phyloP scores from a whole-genome alignment of 2,113 vertebrate species.

The Trichomycterus rosablanca region DNA sequence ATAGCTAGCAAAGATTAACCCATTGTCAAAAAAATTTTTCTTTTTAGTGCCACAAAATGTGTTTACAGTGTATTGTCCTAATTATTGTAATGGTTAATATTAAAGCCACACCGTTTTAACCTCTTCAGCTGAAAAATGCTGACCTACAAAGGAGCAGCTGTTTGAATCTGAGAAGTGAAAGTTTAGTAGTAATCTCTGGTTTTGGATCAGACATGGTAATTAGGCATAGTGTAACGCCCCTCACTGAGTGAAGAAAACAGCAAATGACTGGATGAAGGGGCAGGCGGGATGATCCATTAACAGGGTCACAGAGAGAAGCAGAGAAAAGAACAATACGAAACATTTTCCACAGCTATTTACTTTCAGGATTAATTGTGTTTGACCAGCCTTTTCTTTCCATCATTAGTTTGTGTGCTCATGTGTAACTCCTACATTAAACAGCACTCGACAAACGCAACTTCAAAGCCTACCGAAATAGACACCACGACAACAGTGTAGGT shows the following conservation, averaged over 20 bases:
- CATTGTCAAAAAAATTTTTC: no score
- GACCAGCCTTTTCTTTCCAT: slow-evolving; percentile 61
- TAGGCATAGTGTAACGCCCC: slow-evolving; percentile 7
- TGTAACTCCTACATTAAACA: slow-evolving; percentile 49
- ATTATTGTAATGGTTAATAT: no score
- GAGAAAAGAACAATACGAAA: slow-evolving; percentile 50
- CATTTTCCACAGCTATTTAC: slow-evolving; percentile 56
- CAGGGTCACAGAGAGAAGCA: slow-evolving; percentile 35
- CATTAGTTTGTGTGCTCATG: slow-evolving; percentile 64
- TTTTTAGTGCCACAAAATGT: no score
- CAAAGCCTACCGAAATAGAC: slow-evolving; percentile 44
- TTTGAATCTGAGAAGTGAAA: no score
- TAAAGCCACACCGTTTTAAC: no score
- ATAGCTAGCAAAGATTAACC: no score
- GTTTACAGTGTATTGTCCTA: no score
- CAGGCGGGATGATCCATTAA: slow-evolving; percentile 18
- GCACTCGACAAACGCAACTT: slow-evolving; percentile 57
- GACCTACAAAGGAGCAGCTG: no score
- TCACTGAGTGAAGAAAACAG: slow-evolving; percentile 1
- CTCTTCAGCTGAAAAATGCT: no score
- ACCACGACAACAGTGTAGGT: slow-evolving; percentile 39
- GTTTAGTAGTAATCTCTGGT: neutral
- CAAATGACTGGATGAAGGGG: slow-evolving; percentile 19
- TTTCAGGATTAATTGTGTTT: slow-evolving; percentile 60
- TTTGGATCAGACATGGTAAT: slow-evolving; percentile 6